A percentile compares a stretch with the other conserved stretches of the same genome.
Conservation (phyloP, 1,140 invertebrate species). For the Bombus breviceps region DNA sequence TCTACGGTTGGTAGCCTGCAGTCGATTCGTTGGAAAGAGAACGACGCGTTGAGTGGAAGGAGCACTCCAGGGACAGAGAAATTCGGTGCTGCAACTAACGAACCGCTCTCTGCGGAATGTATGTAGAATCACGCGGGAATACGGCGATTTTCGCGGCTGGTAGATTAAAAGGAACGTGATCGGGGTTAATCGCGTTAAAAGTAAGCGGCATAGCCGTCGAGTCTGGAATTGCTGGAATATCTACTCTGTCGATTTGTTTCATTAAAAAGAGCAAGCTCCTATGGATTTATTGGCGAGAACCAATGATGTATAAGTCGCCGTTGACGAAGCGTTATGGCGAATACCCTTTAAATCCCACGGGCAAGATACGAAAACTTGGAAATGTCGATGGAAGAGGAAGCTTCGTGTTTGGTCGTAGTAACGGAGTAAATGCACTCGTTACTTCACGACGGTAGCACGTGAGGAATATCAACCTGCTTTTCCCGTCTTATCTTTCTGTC, state of each 20-base stretch:
- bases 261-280: neutral
- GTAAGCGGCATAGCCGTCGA: neutral
- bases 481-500: constrained; percentile 16
- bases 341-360: constrained; percentile 7
- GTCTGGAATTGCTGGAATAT: too few relatives aligned
- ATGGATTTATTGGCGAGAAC: neutral
- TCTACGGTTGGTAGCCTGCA: constrained; percentile 25
- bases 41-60: neutral
- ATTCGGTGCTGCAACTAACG: constrained; percentile 16
- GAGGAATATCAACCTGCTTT: constrained; percentile 54
- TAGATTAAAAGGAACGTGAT: constrained; percentile 45
- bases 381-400: constrained; percentile 13
- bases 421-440: constrained; percentile 55
- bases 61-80: neutral
- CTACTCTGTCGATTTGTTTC: neutral
- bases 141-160: neutral
- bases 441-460: constrained; percentile 57
- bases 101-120: constrained; percentile 30
- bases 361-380: constrained; percentile 15
- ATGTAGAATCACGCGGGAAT: constrained; percentile 5
- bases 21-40: constrained; percentile 52
- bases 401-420: constrained; percentile 16
- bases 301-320: neutral
- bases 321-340: neutral
- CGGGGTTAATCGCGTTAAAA: constrained; percentile 38